Evolutionary conservation across 2,888 invertebrate genomes (phyloP), one percentile per base, ranked within the genome.

Genomic region (Prostheceraeus crozeri): DNA sequence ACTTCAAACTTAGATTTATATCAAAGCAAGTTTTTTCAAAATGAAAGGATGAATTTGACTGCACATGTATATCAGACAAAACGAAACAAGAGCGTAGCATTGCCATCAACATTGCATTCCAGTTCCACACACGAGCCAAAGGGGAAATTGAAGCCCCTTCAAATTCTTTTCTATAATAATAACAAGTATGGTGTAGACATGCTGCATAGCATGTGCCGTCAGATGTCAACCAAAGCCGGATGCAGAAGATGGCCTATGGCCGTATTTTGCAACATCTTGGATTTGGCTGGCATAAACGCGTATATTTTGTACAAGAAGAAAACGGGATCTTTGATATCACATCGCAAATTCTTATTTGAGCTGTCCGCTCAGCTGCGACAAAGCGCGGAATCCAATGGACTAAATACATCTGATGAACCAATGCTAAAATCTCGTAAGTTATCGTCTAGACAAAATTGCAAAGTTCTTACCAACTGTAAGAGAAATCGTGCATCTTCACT

Each of bases 211-310:
- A 40, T 40, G 40, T 40, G 40, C 40, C 40, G 40, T 23, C 23
- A 19, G 33, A 40, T 40, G 40, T 40, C 40, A 14, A 40, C 40
- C 16, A 40, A 40, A 40, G 40, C 4, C 23, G 40, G 40, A 23
- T 40, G 40, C 23, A 40, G 4, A 23, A 40, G 40, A 4, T 40
- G 40, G 40, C 40, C 40, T 40, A 14, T 40, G 40, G 40, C 40
- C 40, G n/a, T 40, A 14, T 40, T 40, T 40, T 40, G 19, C 40
- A 40, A 40, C 23, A 8, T 40, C 40, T 40, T 40, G 40, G 40
- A 40, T 23, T 23, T 40, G 40, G 40, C n/a, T 16, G 40, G 40
- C 40, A 14, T 40, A n/a, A 40, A 40, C 23, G 40, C 40, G 40
- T 40, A 23, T 16, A 40, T 40, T 23, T 23, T 40, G 16, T 40